These are phyloP conservation scores for Gulo gulo DNA, from an alignment of 2,113 vertebrate genomes.

Conservation along the genomic window DNA sequence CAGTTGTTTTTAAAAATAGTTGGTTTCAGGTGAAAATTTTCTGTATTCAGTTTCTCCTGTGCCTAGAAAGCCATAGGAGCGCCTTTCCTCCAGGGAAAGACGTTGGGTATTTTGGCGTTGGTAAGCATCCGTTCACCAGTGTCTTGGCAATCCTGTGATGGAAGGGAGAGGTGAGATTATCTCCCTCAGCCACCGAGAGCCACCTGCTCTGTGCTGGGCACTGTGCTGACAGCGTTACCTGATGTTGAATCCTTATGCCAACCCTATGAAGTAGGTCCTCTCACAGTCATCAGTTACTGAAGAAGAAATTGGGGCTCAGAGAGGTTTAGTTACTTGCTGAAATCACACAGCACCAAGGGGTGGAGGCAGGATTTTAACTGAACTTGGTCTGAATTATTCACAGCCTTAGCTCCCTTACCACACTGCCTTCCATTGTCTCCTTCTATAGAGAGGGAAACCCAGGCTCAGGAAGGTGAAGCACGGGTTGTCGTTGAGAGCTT, in stretches of 20 bases:
- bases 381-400: background rate
- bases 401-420: background rate
- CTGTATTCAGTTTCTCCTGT: background rate
- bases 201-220: background rate
- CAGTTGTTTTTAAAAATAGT: conserved; percentile 27
- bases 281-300: background rate
- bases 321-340: background rate
- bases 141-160: background rate
- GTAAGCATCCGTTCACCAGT: background rate
- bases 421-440: background rate
- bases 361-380: background rate
- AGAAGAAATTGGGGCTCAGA: background rate
- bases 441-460: background rate
- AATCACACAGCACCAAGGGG: background rate
- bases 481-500: background rate
- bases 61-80: background rate
- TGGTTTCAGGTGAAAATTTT: conserved; percentile 49
- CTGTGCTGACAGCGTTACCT: background rate
- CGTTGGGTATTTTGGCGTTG: background rate
- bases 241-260: background rate
- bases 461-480: background rate
- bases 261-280: background rate
- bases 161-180: background rate
- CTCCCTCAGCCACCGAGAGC: background rate
- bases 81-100: background rate